Base-by-base conservation (phyloP, 2,113 vertebrate species). In the Sporophila hypoxantha region DNA sequence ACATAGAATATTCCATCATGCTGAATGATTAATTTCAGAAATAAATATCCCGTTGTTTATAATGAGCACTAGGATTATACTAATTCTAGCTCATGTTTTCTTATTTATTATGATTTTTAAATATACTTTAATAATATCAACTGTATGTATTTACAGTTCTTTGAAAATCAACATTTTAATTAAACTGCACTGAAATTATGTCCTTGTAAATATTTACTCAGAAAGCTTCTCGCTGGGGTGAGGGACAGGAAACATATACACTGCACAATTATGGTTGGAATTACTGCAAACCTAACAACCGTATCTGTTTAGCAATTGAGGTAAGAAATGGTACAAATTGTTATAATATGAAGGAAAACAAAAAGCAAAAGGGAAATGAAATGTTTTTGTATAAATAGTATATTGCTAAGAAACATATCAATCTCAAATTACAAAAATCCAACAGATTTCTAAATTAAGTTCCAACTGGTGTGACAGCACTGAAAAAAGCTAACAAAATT, bases 201-300 rank as follows among this genome's bases (percentile, higher is more conserved):
- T 77, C 57, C 67, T 42, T 75, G 76, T 89, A 93, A 95, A 95
- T 83, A 92, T 91, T 90, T 90, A 77, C 79, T 82, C 20, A 42
- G 71, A 92, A 80, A 82, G 29, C 61, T 83, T 68, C 42, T 93
- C 78, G 52, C 65, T 49, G 71, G 52, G 32, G 18, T 67, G 69
- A 87, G 73, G 69, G 23, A 80, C 65, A 82, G 82, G 89, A 93
- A 92, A 47, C 41, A 77, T 62, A 49, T 57, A 79, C 26, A 21
- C 42, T 77, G 73, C 82, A 25, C 21, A 55, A 37, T 82, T 87
- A 39, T 6, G 9, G 16, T 1, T 87, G 32, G 69, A 92, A 87
- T 80, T 82, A 75, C 55, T 89, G 41, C 57, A 80, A 93, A 76
- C 79, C 12, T 92, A 82, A 82, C 44, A 85, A 89, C 79, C 0